Conservation (phyloP, 2,113 vertebrate genomes). For the Peromyscus polionotus region DNA sequence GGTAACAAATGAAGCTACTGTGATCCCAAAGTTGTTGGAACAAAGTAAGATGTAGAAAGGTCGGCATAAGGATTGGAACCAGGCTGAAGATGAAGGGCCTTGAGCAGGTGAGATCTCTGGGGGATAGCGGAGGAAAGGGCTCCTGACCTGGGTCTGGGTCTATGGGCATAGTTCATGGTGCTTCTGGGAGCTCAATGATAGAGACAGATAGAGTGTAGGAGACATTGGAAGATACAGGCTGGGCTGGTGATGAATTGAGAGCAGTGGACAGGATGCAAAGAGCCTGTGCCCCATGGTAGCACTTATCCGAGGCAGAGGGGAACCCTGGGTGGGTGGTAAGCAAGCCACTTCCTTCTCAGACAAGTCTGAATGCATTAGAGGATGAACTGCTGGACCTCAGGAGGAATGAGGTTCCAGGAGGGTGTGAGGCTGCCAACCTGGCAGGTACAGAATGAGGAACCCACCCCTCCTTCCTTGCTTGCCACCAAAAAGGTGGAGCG, state of each 20-base stretch:
- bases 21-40: neutral
- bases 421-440: neutral
- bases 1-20: neutral
- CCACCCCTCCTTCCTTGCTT: neutral
- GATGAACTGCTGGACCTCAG: neutral
- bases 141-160: neutral
- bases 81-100: neutral
- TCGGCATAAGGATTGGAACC: neutral
- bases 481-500: neutral
- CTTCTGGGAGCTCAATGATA: neutral
- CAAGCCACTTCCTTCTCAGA: neutral
- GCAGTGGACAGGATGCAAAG: neutral
- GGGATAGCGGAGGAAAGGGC: neutral
- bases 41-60: neutral
- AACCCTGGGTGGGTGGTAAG: neutral
- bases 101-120: neutral
- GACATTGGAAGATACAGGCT: neutral
- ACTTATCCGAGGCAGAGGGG: neutral
- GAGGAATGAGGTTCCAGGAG: neutral
- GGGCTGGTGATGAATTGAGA: neutral
- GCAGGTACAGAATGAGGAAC: neutral
- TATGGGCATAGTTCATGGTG: neutral
- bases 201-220: neutral
- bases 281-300: too few relatives aligned
- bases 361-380: neutral